Base-by-base conservation (phyloP, 2,888 invertebrate genomes). In the Hirtodrosophila histrioides region DNA sequence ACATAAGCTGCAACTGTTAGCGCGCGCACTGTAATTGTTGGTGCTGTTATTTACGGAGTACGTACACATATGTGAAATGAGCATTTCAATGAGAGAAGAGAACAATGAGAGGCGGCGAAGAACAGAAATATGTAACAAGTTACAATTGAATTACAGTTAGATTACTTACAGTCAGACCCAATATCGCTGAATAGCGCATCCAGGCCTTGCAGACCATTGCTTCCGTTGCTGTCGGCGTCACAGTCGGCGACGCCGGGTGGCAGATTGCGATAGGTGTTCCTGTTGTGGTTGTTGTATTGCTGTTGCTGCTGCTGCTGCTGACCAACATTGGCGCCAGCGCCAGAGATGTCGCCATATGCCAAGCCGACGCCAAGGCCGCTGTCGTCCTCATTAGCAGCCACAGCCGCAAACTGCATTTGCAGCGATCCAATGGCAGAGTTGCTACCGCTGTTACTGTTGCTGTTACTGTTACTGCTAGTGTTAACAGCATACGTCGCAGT, bases 261-360 rank as follows among this genome's bases (percentile, higher is more conserved):
- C 51, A 80, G 49, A 35, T 37, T 55, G 54, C 74, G 68, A 55
- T 45, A 69, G 17, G n/a, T 56, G 36, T 62, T 49, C 37, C 58
- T 70, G 39, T 39, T 64, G 41, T 23, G 55, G 35, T 27, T 50
- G 54, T 37, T 62, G 56, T 46, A 40, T 33, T 69, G 58, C 36
- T 66, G 69, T 27, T 65, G 53, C 40, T 70, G 77, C n/a, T n/a
- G n/a, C 41, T 57, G 66, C 17, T 78, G 83, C 24, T 61, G 67
- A 80, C 69, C 61, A 48, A 88, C 54, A 63, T 69, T 82, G 88
- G 82, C 82, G 82, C 82, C 82, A 87, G 81, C 81, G 81, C 81
- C 81, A 71, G 71, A 69, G 46, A 81, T 80, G 66, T 60, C 66
- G 54, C 85, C 82, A 66, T 63, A 86, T 58, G 66, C 62, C 43